phyloP scores from a whole-genome alignment of 2,797 vertebrate genomes.

The Erithacus rubecula region DNA sequence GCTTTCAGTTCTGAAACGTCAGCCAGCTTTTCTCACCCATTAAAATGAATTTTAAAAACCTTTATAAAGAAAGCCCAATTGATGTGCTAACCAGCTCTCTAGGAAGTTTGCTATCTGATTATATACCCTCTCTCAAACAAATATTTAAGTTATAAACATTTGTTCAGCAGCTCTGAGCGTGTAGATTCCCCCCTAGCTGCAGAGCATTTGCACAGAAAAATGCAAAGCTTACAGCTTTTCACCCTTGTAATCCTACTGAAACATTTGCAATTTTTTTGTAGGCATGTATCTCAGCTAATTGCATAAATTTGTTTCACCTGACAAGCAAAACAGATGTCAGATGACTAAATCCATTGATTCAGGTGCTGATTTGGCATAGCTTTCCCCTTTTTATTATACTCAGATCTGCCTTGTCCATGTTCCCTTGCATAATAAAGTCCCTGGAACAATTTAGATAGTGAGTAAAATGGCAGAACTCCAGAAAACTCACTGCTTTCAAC shows the following conservation, averaged over 20 bases:
- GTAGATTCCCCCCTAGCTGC: background rate
- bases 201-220: background rate
- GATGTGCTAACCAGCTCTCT: background rate
- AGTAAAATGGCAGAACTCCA: conserved; percentile 24
- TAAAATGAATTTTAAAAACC: conserved; percentile 32
- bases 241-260: background rate
- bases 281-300: background rate
- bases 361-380: background rate
- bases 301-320: background rate
- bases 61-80: background rate
- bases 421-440: background rate
- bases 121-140: background rate
- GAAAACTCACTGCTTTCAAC: background rate
- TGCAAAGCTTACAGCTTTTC: background rate
- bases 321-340: background rate
- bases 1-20: background rate
- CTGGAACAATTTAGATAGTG: background rate
- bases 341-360: conserved; percentile 15
- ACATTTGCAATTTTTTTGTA: background rate
- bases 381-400: background rate
- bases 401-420: background rate
- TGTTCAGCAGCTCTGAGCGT: background rate
- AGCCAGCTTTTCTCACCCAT: background rate
- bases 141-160: background rate
- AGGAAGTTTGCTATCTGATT: background rate